phyloP scores from a whole-genome alignment of 2,888 invertebrate genomes.

The Atethmia centrago region DNA sequence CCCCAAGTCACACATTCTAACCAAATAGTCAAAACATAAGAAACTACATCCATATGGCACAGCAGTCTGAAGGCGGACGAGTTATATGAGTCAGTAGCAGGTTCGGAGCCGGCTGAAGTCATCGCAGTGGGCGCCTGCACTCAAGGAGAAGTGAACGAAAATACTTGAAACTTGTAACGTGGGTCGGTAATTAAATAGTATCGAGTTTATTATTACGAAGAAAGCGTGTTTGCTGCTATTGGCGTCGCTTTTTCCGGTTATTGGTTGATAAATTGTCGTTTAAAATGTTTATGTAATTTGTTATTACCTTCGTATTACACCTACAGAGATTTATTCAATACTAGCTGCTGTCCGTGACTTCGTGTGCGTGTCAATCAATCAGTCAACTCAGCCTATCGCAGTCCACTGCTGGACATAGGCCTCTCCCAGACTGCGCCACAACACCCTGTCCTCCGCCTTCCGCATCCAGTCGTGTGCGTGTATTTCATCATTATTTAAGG shows the following conservation, averaged over 20 bases:
- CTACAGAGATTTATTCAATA: no score
- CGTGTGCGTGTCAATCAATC: no score
- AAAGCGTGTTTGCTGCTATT: slow-evolving; percentile 32
- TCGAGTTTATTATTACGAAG: slow-evolving; percentile 23
- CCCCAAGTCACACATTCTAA: background rate
- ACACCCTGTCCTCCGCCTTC: no score
- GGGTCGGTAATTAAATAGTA: slow-evolving; percentile 34
- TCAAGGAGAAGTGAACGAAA: slow-evolving; percentile 67
- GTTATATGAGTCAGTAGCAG: slow-evolving; percentile 71
- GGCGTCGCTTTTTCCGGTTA: slow-evolving; percentile 11
- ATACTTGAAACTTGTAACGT: slow-evolving; percentile 56
- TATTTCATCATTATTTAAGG: no score
- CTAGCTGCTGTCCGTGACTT: no score
- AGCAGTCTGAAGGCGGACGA: slow-evolving; percentile 67
- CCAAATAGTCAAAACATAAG: slow-evolving; percentile 12
- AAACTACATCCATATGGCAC: slow-evolving; percentile 58
- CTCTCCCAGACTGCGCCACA: no score
- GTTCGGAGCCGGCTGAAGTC: slow-evolving; percentile 72
- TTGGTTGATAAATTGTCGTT: background rate
- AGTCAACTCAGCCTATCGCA: no score
- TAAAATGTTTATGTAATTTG: slow-evolving; percentile 21
- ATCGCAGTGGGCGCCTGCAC: slow-evolving; percentile 65
- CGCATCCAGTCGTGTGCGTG: no score
- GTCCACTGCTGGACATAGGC: no score
- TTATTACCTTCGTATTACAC: slow-evolving; percentile 25